phyloP scores from a whole-genome alignment of 2,888 invertebrate genomes.

The Chorisops tibialis region DNA sequence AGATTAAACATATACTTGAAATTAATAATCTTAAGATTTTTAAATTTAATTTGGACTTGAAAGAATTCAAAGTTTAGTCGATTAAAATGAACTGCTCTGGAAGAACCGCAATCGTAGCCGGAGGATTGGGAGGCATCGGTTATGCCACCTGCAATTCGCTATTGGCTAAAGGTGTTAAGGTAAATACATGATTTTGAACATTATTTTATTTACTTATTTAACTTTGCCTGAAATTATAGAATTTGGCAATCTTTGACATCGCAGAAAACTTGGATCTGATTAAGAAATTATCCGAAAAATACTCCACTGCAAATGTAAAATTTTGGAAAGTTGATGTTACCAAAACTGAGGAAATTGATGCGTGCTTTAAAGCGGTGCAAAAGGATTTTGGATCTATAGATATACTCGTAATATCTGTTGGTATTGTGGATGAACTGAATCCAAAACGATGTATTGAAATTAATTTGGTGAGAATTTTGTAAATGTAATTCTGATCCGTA shows the following conservation, averaged over 20 bases:
- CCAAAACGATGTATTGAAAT: slow-evolving; percentile 45
- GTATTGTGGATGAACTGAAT: slow-evolving; percentile 46
- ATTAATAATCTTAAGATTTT: too few relatives aligned
- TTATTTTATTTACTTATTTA: too few relatives aligned
- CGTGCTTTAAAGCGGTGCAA: slow-evolving; percentile 41
- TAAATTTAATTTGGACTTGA: too few relatives aligned
- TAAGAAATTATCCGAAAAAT: slow-evolving; percentile 43
- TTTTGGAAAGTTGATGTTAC: slow-evolving; percentile 44
- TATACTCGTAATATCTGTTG: slow-evolving; percentile 45
- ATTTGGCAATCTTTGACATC: slow-evolving; percentile 44
- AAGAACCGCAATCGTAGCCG: slow-evolving; percentile 38
- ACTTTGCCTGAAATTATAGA: slow-evolving; percentile 36
- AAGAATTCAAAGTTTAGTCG: too few relatives aligned
- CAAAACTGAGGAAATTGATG: slow-evolving; percentile 42
- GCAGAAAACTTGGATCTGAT: slow-evolving; percentile 47
- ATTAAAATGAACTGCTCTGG: slow-evolving; percentile 32
- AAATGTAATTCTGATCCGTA: too few relatives aligned
- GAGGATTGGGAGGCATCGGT: slow-evolving; percentile 43
- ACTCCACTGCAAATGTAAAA: slow-evolving; percentile 39
- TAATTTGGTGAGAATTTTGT: slow-evolving; percentile 46
- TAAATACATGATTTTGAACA: too few relatives aligned
- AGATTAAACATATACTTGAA: too few relatives aligned
- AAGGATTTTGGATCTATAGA: slow-evolving; percentile 43
- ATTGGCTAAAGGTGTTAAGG: slow-evolving; percentile 41
- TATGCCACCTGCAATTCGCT: slow-evolving; percentile 43